phyloP scores from a whole-genome alignment of 2,113 vertebrate genomes.

The Pterocles gutturalis region DNA sequence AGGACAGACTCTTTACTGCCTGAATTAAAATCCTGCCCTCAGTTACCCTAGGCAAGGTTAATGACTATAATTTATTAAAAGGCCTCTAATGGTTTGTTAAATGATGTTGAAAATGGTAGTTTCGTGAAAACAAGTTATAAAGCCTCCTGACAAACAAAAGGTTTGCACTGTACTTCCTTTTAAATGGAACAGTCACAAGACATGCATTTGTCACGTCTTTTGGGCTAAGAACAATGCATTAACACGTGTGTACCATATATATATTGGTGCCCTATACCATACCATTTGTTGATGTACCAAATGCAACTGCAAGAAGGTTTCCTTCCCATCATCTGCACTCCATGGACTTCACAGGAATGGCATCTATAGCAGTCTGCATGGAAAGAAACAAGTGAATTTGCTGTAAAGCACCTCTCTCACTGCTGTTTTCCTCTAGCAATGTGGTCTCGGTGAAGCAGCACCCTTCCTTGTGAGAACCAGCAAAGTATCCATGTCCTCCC shows the following conservation, averaged over 20 bases:
- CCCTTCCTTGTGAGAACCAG: not conserved
- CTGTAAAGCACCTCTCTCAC: not conserved
- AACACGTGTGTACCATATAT: not conserved
- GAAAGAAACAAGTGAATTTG: not conserved
- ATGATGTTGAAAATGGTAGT: constrained; percentile 28
- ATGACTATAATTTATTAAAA: constrained; percentile 44
- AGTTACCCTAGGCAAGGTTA: constrained; percentile 28
- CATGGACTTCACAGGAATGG: not conserved
- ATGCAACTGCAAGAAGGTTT: not conserved
- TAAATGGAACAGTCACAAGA: not conserved
- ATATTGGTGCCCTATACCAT: not conserved
- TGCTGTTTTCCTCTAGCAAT: not conserved
- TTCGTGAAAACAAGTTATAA: not conserved
- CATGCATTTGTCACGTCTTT: not conserved
- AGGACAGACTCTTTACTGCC: constrained; percentile 25
- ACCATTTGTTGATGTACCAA: not conserved
- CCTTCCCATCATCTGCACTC: not conserved
- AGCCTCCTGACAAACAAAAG: not conserved
- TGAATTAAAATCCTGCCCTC: constrained; percentile 24
- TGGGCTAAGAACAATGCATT: not conserved
- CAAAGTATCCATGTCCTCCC: not conserved
- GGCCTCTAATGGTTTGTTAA: constrained; percentile 43
- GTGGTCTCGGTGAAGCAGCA: not conserved
- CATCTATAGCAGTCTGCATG: not conserved
- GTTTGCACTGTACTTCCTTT: not conserved